Conservation (phyloP, 2,888 invertebrate species). For the Liopterus haemorrhoidalis region DNA sequence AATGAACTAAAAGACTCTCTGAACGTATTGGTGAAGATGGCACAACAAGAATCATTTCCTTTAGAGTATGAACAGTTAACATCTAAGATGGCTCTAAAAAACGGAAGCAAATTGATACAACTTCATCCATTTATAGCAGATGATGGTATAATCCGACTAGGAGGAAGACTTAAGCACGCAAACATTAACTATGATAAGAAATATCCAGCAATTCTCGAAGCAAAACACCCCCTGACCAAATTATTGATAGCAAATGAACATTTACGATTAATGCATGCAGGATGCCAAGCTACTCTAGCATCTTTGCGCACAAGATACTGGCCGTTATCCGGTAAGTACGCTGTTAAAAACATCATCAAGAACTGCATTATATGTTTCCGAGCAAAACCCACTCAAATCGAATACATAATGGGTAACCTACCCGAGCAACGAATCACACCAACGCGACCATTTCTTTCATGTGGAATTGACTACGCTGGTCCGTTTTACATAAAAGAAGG, state of each 20-base stretch:
- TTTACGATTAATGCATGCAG: constrained; percentile 1
- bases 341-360: constrained; percentile 4
- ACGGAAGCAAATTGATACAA: too few species aligned
- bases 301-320: constrained; percentile 27
- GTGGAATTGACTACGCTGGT: constrained; percentile 26
- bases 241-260: constrained; percentile 9
- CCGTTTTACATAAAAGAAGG: constrained; percentile 20
- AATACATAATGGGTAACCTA: background rate
- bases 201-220: constrained; percentile 4
- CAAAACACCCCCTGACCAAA: constrained; percentile 5
- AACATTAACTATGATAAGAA: constrained; percentile 2
- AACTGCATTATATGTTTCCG: constrained; percentile 17
- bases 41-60: too few species aligned
- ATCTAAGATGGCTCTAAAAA: too few species aligned
- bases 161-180: too few species aligned
- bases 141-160: too few species aligned
- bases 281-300: constrained; percentile 26
- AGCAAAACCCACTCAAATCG: background rate
- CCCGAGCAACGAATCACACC: constrained; percentile 8
- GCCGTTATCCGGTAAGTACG: constrained; percentile 20
- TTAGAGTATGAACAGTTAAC: too few species aligned
- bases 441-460: constrained; percentile 26
- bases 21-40: too few species aligned
- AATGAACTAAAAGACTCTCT: too few species aligned
- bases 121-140: too few species aligned